These are phyloP conservation scores for Cremastinae sp. DNA, from an alignment of 2,888 invertebrate species.

Conservation along the genomic window DNA sequence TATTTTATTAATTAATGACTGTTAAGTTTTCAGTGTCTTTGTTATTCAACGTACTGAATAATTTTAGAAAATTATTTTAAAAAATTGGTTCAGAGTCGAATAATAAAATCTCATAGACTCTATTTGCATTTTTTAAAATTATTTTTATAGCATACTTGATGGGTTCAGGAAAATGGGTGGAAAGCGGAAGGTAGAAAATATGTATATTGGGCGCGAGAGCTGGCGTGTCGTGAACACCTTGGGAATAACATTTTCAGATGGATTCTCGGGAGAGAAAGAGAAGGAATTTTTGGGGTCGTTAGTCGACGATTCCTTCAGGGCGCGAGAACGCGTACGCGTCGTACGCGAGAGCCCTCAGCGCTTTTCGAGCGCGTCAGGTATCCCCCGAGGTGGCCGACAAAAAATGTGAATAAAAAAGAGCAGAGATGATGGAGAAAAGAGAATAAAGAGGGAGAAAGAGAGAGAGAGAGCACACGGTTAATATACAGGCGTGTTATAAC, in stretches of 20 bases:
- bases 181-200: neutral
- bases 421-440: conserved; percentile 16
- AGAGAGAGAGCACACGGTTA: neutral
- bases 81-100: no score
- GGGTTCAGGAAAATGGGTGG: no score
- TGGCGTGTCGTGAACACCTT: conserved; percentile 8
- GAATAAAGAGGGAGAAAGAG: conserved; percentile 38
- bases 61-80: no score
- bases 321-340: conserved; percentile 6
- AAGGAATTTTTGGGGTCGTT: conserved; percentile 23
- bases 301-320: conserved; percentile 30
- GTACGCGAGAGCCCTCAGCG: conserved; percentile 18
- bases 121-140: no score
- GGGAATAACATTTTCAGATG: conserved; percentile 24
- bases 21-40: no score
- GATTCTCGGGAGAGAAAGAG: neutral
- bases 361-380: conserved; percentile 43
- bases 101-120: no score
- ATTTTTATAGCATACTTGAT: no score
- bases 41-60: no score
- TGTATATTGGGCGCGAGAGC: conserved; percentile 9
- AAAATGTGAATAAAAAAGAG: conserved; percentile 39
- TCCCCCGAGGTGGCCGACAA: conserved; percentile 22
- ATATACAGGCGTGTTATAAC: neutral
- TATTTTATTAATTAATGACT: no score